Conservation (phyloP, 1,140 invertebrate species). For the Scaptomyza graminum region DNA sequence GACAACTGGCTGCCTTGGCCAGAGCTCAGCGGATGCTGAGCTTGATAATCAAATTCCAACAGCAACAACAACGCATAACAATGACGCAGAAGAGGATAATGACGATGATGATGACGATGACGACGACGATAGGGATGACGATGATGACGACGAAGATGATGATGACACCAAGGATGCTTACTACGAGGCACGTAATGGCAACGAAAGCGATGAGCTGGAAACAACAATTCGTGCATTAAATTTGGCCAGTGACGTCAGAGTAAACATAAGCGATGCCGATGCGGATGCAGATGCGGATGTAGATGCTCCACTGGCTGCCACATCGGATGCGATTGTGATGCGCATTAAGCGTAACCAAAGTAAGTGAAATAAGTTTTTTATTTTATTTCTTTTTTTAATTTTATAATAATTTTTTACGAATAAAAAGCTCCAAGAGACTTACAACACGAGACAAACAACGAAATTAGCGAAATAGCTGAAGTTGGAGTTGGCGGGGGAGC, state of each 20-base stretch:
- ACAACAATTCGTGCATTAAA: conserved; percentile 66
- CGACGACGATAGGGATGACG: conserved; percentile 41
- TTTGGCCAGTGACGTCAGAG: conserved; percentile 65
- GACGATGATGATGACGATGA: conserved; percentile 39
- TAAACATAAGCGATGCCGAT: conserved; percentile 55
- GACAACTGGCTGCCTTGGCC: conserved; percentile 14
- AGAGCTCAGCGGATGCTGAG: conserved; percentile 31
- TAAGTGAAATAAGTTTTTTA: conserved; percentile 21
- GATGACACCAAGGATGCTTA: conserved; percentile 68
- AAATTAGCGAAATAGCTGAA: conserved; percentile 7
- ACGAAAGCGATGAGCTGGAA: conserved; percentile 71
- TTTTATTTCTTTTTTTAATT: too few relatives aligned
- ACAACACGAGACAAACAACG: conserved; percentile 33
- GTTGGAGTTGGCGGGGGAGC: neutral
- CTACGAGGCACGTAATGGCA: conserved; percentile 66
- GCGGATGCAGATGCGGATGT: conserved; percentile 7
- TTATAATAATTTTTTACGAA: too few relatives aligned
- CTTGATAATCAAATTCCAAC: conserved; percentile 29
- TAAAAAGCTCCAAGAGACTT: conserved; percentile 49
- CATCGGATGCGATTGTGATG: conserved; percentile 8
- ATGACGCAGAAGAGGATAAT: conserved; percentile 22
- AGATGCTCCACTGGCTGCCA: neutral
- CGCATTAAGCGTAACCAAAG: conserved; percentile 33
- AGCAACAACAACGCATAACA: conserved; percentile 21
- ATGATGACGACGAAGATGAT: conserved; percentile 37